These are phyloP conservation scores for Dicaeum eximium DNA, from an alignment of 2,113 vertebrate species.

Conservation along the genomic window DNA sequence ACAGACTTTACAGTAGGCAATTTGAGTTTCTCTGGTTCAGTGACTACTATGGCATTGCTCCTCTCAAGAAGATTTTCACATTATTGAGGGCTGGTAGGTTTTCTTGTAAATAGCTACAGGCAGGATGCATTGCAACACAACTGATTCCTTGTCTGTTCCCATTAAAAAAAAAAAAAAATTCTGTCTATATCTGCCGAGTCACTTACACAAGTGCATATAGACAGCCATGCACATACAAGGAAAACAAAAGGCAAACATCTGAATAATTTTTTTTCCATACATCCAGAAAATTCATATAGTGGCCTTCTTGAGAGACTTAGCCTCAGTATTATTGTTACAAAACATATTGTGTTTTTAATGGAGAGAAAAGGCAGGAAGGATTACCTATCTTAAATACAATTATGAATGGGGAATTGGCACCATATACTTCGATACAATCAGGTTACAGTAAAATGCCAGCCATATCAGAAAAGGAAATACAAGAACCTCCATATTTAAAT, in stretches of 20 bases:
- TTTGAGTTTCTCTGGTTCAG: constrained; percentile 78
- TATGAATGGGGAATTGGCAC: not conserved
- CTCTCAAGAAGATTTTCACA: constrained; percentile 67
- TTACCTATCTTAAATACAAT: not conserved
- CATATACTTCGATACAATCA: not conserved
- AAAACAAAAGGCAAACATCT: constrained; percentile 17
- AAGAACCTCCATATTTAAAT: not conserved
- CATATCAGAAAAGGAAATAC: not conserved
- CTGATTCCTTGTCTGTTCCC: not conserved
- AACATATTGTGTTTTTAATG: constrained; percentile 24
- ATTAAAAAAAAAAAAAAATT: not conserved
- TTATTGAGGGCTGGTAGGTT: constrained; percentile 63
- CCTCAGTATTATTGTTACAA: not conserved
- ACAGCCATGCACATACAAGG: not conserved
- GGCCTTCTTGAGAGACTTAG: not conserved
- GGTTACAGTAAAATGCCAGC: not conserved
- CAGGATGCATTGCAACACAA: not conserved
- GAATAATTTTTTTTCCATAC: not conserved
- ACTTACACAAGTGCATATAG: not conserved
- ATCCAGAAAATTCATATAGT: not conserved
- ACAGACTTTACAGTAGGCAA: constrained; percentile 74
- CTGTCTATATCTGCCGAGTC: not conserved
- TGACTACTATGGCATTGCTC: constrained; percentile 30
- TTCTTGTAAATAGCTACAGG: constrained; percentile 62
- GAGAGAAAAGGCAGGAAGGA: not conserved